Base-by-base conservation (phyloP, 2,888 invertebrate genomes). In the Drosophila picticornis region DNA sequence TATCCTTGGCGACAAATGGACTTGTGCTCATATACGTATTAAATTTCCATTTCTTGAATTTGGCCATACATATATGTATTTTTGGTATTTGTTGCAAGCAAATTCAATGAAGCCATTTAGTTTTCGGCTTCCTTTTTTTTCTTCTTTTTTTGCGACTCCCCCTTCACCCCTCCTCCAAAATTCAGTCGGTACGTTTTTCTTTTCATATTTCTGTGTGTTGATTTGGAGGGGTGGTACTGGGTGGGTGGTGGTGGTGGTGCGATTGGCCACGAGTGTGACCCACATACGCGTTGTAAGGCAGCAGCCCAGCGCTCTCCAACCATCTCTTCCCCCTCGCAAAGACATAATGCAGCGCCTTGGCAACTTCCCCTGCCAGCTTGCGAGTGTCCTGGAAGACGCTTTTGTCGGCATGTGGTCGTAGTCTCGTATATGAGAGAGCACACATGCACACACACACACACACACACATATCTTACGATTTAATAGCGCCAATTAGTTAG, bases 401-500 rank as follows among this genome's bases (percentile, higher is more conserved):
- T 4, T 16, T 46, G 46, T 64, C 81, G 66, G 62, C 77, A 77
- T 85, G 84, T 77, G 77, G 86, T 71, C 71, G 29, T 32, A 48
- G 58, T 48, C 32, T 27, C 13, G 67, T n/a, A n/a, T n/a, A n/a
- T n/a, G n/a, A n/a, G n/a, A n/a, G n/a, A n/a, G n/a, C n/a, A n/a
- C n/a, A n/a, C n/a, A n/a, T n/a, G n/a, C n/a, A n/a, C n/a, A n/a
- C n/a, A n/a, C n/a, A n/a, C n/a, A n/a, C n/a, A n/a, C n/a, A n/a
- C n/a, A n/a, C 48, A 57, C 50, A 57, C 51, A 58, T 69, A 72
- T 87, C 71, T 73, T 53, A 64, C 70, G 72, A 79, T 81, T 85
- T 85, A 80, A 85, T 88, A 88, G 75, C 78, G 62, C 84, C 85
- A 85, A 85, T 85, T 85, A 85, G 85, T 80, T 85, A 80, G 87